Percentiles rank a stretch among this genome's conserved stretches.
Evolutionary conservation across 2,888 invertebrate genomes (phyloP).

Genomic region (Podabrus alpinus): DNA sequence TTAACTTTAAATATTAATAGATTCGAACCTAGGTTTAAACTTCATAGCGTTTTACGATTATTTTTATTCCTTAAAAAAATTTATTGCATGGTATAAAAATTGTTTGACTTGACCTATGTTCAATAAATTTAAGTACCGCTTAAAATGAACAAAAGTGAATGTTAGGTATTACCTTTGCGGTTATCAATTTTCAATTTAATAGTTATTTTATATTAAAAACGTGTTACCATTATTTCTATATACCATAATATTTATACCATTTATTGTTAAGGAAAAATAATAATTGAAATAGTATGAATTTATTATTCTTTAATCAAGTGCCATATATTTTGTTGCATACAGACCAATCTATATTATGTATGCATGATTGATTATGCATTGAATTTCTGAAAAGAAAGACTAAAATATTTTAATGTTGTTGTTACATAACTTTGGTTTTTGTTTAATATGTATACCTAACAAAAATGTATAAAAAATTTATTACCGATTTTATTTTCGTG

Average conservation of each 20-base stretch:
- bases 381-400: neutral
- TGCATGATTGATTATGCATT: slow-evolving; percentile 5
- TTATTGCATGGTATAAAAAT: neutral
- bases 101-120: neutral
- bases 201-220: neutral
- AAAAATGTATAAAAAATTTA: too few species aligned
- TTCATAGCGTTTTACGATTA: neutral
- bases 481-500: too few species aligned
- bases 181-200: neutral
- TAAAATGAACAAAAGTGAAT: neutral
- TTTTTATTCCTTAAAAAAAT: neutral
- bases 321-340: neutral
- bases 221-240: neutral
- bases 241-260: too few species aligned
- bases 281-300: neutral
- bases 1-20: neutral
- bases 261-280: neutral
- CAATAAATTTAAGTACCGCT: neutral
- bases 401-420: neutral
- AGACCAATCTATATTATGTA: slow-evolving; percentile 1
- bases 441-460: neutral
- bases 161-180: neutral
- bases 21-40: neutral
- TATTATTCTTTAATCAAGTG: neutral
- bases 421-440: neutral